Evolutionary conservation across 2,113 vertebrate genomes (phyloP), one percentile per base, ranked within the genome.

Genomic region (Xiphophorus hellerii): DNA sequence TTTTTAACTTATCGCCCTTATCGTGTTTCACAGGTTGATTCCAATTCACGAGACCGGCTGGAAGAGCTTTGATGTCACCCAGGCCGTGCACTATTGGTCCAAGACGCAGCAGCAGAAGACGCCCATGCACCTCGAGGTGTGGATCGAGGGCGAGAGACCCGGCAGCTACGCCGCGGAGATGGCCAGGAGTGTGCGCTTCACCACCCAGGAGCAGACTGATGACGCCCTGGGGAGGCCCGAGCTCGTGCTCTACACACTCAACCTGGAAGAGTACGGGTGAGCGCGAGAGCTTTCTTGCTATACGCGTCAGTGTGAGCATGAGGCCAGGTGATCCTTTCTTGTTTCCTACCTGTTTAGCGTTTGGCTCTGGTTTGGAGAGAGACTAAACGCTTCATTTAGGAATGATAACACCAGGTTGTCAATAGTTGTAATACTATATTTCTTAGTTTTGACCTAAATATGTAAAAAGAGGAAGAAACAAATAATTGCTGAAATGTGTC

Each of bases 21-120:
- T 79, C 79, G 1, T 14, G 27, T 74, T 83, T 37, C 81, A 79
- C 84, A 99, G 98, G 93, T 93, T 97, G 92, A 94, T 99, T 86
- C 94, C 96, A 33, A 91, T 98, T 67, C 93, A 93, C 5, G 96
- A 97, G 76, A 96, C 95, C 0, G 97, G 98, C 84, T 99, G 98
- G 98, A 96, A 92, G 89, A 96, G 96, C 93, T 97, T 99, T 67
- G 98, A 99, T 42, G 98, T 99, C 92, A 98, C 97, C 0, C 96
- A 98, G 88, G 98, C 97, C 0, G 96, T 99, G 84, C 96, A 96
- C 66, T 96, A 96, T 91, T 99, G 98, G 97, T 95, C 96, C 81
- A 93, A 93, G 72, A 91, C 84, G n/a, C 87, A 90, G 74, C 87
- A 90, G 74, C 89, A 89, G 76, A 87, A 30, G 29, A 93, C 90